A percentile compares a stretch with the other conserved stretches of the same genome.
Evolutionary conservation across 2,113 vertebrate species (phyloP).

Genomic region (Clinocottus analis): DNA sequence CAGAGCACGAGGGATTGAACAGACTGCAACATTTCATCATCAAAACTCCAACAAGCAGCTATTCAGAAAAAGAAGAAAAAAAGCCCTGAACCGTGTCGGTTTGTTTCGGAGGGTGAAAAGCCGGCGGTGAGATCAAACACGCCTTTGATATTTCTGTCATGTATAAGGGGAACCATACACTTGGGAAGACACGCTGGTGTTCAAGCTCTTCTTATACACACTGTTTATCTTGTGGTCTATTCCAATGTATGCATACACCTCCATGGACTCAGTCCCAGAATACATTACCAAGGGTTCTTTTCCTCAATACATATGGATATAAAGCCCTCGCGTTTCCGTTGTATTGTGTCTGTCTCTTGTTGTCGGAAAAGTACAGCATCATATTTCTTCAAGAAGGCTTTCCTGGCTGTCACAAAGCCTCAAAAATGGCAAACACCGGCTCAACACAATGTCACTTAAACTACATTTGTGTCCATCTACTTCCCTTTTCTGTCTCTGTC

Average conservation of each 20-base stretch:
- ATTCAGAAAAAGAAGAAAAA: slow-evolving; percentile 37
- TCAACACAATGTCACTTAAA: slow-evolving; percentile 21
- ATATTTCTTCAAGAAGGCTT: slow-evolving; percentile 43
- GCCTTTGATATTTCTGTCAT: slow-evolving; percentile 77
- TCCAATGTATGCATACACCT: slow-evolving; percentile 56
- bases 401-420: slow-evolving; percentile 20
- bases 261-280: slow-evolving; percentile 44
- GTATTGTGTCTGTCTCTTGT: slow-evolving; percentile 26
- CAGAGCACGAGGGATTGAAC: slow-evolving; percentile 60
- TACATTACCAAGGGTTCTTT: slow-evolving; percentile 22
- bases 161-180: slow-evolving; percentile 61
- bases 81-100: slow-evolving; percentile 63
- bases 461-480: slow-evolving; percentile 19
- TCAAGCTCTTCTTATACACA: slow-evolving; percentile 57
- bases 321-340: slow-evolving; percentile 32
- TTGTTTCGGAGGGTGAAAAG: slow-evolving; percentile 73
- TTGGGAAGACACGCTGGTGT: slow-evolving; percentile 58
- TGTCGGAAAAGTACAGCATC: slow-evolving; percentile 50
- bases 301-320: slow-evolving; percentile 28
- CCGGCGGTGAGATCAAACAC: slow-evolving; percentile 73
- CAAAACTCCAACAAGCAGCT: slow-evolving; percentile 72
- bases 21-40: slow-evolving; percentile 77
- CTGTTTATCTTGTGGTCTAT: slow-evolving; percentile 68
- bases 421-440: slow-evolving; percentile 26
- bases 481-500: background rate